A percentile compares a stretch with the other conserved stretches of the same genome.
Conservation (phyloP, 2,797 vertebrate species). For the Microchirus variegatus region DNA sequence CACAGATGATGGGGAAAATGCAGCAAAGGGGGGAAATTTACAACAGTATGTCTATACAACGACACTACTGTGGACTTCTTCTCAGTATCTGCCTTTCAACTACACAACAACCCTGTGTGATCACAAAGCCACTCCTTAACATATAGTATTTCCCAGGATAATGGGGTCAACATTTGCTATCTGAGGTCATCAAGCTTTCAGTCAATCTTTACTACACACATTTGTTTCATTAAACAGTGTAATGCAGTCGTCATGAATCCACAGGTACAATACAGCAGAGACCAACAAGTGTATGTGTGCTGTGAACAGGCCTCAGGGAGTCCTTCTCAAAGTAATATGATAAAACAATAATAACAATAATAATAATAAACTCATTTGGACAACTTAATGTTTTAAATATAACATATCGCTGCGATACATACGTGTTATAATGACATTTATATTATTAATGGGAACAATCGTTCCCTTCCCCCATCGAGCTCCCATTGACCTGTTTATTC, state of each 20-base stretch:
- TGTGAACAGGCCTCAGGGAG: neutral
- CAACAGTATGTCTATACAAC: too few species aligned
- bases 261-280: neutral
- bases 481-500: slow-evolving; percentile 73
- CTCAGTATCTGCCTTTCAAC: neutral
- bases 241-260: slow-evolving; percentile 1
- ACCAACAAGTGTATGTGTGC: neutral
- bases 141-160: too few species aligned
- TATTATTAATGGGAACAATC: too few species aligned
- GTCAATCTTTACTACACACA: neutral
- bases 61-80: too few species aligned
- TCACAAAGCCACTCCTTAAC: neutral
- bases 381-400: too few species aligned
- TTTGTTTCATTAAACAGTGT: neutral
- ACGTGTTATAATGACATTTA: too few species aligned
- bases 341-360: too few species aligned
- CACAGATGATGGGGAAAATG: neutral
- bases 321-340: neutral
- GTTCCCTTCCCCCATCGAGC: slow-evolving; percentile 48
- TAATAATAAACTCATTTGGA: too few species aligned
- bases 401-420: too few species aligned
- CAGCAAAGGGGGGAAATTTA: too few species aligned
- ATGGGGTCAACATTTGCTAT: too few species aligned
- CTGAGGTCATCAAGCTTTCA: too few species aligned
- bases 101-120: neutral